Evolutionary conservation across 1,140 invertebrate genomes (phyloP).

Genomic region (Tribolium madens): DNA sequence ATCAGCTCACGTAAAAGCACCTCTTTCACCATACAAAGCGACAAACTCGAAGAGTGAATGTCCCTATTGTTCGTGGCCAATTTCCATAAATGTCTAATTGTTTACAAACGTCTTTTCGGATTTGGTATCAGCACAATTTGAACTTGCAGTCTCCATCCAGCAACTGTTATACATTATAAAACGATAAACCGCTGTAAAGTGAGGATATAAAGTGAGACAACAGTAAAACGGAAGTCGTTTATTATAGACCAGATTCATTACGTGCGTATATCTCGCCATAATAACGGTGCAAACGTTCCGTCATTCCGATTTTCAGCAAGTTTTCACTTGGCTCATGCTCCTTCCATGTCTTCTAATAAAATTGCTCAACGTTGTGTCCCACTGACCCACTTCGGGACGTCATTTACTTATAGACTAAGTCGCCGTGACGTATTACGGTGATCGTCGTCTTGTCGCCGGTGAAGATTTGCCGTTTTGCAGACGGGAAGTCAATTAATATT

Average conservation of each 20-base stretch:
- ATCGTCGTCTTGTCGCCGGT: conserved; percentile 6
- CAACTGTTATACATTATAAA: neutral
- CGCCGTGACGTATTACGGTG: conserved; percentile 5
- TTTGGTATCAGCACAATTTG: neutral
- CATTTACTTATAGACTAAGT: conserved; percentile 3
- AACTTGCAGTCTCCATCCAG: neutral
- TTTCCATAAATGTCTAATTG: neutral
- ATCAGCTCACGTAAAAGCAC: neutral
- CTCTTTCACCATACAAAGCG: neutral
- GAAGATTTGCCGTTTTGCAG: neutral
- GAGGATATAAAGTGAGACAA: neutral
- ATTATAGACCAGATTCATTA: neutral
- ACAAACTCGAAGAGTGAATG: neutral
- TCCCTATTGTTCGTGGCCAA: neutral
- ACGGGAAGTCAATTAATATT: neutral
- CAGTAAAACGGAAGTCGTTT: neutral
- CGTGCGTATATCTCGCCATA: neutral
- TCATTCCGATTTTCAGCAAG: neutral
- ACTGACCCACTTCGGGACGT: conserved; percentile 35
- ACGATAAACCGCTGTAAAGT: neutral
- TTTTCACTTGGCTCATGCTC: neutral
- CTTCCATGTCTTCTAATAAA: conserved; percentile 29
- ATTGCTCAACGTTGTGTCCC: conserved; percentile 33
- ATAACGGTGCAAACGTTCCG: neutral
- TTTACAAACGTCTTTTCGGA: neutral